A percentile compares a stretch with the other conserved stretches of the same genome.
Conservation (phyloP, 2,888 invertebrate species). For the Eristalis pertinax region DNA sequence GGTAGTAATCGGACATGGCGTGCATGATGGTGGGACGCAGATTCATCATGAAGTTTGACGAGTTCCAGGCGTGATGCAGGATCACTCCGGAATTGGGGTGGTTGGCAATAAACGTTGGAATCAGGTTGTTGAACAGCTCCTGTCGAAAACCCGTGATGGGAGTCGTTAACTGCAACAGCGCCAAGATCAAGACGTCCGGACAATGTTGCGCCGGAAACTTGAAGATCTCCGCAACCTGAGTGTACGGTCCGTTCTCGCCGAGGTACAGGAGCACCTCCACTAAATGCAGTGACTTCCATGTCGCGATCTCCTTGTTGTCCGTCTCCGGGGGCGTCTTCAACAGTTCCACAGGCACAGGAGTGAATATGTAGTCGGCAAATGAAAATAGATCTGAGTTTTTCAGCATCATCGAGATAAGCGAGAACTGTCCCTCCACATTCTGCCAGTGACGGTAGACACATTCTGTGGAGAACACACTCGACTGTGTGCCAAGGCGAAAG, state of each 20-base stretch:
- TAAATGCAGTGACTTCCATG: conserved; percentile 96
- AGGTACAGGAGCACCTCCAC: conserved; percentile 93
- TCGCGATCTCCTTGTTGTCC: conserved; percentile 95
- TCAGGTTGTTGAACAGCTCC: conserved; percentile 92
- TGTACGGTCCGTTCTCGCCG: conserved; percentile 92
- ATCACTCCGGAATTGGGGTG: conserved; percentile 99
- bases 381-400: conserved; percentile 97
- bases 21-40: conserved; percentile 94
- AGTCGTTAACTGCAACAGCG: conserved; percentile 92
- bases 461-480: conserved; percentile 93
- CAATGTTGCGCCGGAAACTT: conserved; percentile 96
- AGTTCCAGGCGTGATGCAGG: conserved; percentile 97
- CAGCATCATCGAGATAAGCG: conserved; percentile 91
- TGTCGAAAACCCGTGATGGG: conserved; percentile 90
- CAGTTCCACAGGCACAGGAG: conserved; percentile 92
- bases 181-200: conserved; percentile 95
- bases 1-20: conserved; percentile 98
- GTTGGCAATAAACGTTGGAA: conserved; percentile 96
- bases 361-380: conserved; percentile 95
- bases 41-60: conserved; percentile 85
- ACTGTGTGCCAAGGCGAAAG: conserved; percentile 90
- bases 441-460: conserved; percentile 95
- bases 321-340: conserved; percentile 97
- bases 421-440: conserved; percentile 95
- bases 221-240: conserved; percentile 91